Evolutionary conservation across 1,140 invertebrate genomes (phyloP).

Genomic region (Psilanteris sp.): DNA sequence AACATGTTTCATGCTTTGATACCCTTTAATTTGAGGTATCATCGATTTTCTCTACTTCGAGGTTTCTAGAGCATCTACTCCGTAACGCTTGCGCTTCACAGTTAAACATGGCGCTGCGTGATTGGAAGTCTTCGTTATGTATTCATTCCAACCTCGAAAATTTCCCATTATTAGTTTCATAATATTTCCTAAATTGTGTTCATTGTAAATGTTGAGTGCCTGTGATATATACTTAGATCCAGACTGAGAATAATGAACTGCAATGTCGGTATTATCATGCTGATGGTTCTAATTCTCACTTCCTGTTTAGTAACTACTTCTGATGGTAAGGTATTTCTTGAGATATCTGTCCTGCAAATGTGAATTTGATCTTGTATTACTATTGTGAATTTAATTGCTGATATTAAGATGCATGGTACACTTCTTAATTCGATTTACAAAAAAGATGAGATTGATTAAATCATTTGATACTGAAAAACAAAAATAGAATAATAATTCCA

Average conservation of each 20-base stretch:
- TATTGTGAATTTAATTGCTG: too few relatives aligned
- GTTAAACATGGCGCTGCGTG: constrained; percentile 45
- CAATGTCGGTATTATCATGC: constrained; percentile 17
- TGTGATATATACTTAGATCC: background rate
- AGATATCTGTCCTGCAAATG: constrained; percentile 7
- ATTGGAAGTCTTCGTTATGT: constrained; percentile 2
- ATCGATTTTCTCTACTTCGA: constrained; percentile 68
- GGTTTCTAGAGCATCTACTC: constrained; percentile 68
- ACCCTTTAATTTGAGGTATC: constrained; percentile 58
- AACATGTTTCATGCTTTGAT: too few relatives aligned
- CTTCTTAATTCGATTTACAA: too few relatives aligned
- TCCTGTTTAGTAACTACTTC: constrained; percentile 41
- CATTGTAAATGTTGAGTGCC: constrained; percentile 1
- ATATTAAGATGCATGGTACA: too few relatives aligned
- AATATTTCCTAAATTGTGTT: constrained; percentile 1
- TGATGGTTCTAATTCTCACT: constrained; percentile 35
- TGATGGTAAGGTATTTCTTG: constrained; percentile 43
- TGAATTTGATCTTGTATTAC: constrained; percentile 24
- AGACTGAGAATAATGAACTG: constrained; percentile 36
- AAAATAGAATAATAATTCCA: too few relatives aligned
- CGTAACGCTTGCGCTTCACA: constrained; percentile 53
- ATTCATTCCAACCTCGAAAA: constrained; percentile 18
- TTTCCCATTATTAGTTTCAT: background rate
- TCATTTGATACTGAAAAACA: too few relatives aligned
- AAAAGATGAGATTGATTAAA: too few relatives aligned